These are phyloP conservation scores for Anser brachyrhynchus DNA, from an alignment of 2,113 vertebrate species.

Conservation along the genomic window DNA sequence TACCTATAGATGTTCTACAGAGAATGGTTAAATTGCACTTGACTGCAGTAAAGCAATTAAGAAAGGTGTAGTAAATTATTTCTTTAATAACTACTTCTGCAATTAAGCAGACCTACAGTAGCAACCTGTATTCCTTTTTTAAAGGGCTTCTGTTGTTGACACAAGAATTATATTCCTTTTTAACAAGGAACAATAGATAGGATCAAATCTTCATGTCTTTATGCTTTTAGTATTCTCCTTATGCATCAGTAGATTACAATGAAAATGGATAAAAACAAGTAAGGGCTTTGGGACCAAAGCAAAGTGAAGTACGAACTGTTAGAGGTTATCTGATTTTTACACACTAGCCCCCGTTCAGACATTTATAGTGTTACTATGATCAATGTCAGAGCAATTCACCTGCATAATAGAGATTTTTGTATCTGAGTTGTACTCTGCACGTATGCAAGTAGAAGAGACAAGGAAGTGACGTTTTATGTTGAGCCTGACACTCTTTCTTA, in stretches of 20 bases:
- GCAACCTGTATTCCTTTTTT: neutral
- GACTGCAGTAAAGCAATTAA: neutral
- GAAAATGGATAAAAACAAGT: neutral
- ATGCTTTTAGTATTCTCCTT: neutral
- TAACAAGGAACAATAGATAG: neutral
- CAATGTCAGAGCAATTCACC: neutral
- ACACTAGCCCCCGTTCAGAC: neutral
- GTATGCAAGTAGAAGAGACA: neutral
- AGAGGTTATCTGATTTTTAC: neutral
- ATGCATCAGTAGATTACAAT: neutral
- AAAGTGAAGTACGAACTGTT: neutral
- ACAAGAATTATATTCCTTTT: neutral
- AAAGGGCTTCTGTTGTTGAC: neutral
- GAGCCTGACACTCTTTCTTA: neutral
- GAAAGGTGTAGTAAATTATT: neutral
- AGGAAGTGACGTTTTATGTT: neutral
- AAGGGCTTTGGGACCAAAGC: neutral
- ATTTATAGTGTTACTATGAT: neutral
- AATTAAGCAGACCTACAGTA: neutral
- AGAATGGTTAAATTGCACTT: slow-evolving; percentile 2
- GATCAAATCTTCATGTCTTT: neutral
- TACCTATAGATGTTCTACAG: neutral
- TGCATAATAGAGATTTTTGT: neutral
- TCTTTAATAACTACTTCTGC: neutral
- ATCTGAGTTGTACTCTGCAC: neutral